Conservation (phyloP, 2,888 invertebrate species). For the Nephrotoma guestfalica region DNA sequence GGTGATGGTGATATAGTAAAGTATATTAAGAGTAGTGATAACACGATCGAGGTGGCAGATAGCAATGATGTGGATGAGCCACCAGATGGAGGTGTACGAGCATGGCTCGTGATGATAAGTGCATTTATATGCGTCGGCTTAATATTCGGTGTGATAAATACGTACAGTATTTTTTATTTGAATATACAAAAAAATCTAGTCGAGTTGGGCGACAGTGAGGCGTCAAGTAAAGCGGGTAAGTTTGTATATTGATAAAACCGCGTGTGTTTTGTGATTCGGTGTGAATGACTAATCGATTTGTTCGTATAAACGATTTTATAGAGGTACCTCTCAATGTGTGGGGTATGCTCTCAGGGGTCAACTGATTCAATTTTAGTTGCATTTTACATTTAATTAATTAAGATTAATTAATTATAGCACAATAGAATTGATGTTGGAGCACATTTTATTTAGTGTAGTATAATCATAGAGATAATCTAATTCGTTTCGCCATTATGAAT, state of each 20-base stretch:
- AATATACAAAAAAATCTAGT: slow-evolving; percentile 49
- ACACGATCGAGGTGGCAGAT: background rate
- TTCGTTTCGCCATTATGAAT: too few species aligned
- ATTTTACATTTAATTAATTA: too few species aligned
- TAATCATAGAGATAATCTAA: too few species aligned
- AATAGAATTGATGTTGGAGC: too few species aligned
- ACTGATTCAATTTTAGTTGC: too few species aligned
- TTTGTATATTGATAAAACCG: background rate
- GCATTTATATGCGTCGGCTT: slow-evolving; percentile 84
- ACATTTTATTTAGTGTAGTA: too few species aligned
- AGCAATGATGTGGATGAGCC: slow-evolving; percentile 24
- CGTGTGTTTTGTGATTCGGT: too few species aligned
- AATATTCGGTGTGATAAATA: slow-evolving; percentile 81
- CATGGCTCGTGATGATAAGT: slow-evolving; percentile 67
- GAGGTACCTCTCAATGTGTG: too few species aligned
- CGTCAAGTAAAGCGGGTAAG: slow-evolving; percentile 71
- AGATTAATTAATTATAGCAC: too few species aligned
- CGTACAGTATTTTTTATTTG: slow-evolving; percentile 66
- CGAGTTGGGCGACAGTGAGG: slow-evolving; percentile 48
- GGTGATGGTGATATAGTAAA: background rate
- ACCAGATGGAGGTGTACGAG: slow-evolving; percentile 64
- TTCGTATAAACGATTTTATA: too few species aligned
- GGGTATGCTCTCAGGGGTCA: too few species aligned
- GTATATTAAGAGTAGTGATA: background rate
- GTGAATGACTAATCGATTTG: too few species aligned